A percentile compares a stretch with the other conserved stretches of the same genome.
Evolutionary conservation across 2,113 vertebrate species (phyloP).

Genomic region (Lycaon pictus): DNA sequence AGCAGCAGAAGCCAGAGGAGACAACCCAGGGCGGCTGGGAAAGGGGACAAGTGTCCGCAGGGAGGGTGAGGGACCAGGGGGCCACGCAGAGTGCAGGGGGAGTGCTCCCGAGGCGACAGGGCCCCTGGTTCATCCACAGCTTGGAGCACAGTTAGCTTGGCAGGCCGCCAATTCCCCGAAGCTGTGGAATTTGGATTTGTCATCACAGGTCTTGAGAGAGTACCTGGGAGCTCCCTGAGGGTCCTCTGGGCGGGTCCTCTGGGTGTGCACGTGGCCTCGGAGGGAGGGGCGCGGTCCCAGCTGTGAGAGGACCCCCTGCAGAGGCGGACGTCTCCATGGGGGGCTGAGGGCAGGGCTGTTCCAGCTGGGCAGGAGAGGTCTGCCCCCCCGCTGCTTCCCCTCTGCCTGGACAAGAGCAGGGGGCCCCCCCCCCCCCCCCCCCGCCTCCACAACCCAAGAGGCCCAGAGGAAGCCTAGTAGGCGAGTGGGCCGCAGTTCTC

Average conservation of each 20-base stretch:
- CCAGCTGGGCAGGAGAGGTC: neutral
- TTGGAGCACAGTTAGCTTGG: too few relatives aligned
- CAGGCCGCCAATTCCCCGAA: neutral
- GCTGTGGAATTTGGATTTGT: neutral
- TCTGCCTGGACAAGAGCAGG: rapidly evolving
- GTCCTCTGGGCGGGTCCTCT: neutral
- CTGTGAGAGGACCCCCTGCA: too few relatives aligned
- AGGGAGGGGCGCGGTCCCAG: rapidly evolving
- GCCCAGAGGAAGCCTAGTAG: neutral
- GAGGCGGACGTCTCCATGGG: rapidly evolving
- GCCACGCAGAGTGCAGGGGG: neutral
- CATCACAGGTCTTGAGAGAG: neutral
- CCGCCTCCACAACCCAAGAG: neutral
- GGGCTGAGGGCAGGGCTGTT: neutral
- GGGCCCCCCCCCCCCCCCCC: neutral
- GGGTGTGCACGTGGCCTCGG: neutral
- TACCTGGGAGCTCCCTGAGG: neutral
- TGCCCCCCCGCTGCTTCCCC: neutral
- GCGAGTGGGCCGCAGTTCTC: neutral
- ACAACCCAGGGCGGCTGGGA: rapidly evolving
- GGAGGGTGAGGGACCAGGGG: neutral
- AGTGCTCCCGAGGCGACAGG: neutral
- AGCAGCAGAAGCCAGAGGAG: neutral
- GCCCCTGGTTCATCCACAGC: rapidly evolving
- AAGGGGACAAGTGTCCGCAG: too few relatives aligned